Base-by-base conservation (phyloP, 30 jellyfish, hydroid and myxozoan species). In the Phacellophora camtschatica region DNA sequence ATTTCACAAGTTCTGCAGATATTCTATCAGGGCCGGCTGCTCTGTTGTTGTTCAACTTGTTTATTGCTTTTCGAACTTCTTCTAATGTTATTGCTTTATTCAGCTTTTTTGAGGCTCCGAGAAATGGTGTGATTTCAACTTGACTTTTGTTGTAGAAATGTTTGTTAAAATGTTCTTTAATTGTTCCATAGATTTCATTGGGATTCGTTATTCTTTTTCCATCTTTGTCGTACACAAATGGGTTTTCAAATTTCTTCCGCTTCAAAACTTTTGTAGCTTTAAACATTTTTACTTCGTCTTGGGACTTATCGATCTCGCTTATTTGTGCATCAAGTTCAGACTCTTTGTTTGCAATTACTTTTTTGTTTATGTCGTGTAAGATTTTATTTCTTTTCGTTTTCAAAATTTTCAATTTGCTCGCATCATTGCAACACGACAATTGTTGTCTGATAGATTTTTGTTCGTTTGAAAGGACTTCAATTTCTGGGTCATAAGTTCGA, bases 21-120 rank as follows among this genome's bases (percentile, higher is more conserved):
- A 36, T 55, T 7, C 34, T 75, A 27, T 75, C 68, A 36, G 28
- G 30, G 13, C 66, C 88, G 55, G 88, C 20, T 58, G 86, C 55
- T 49, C 51, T 72, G 61, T 48, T 72, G 32, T 46, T 72, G 29
- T 72, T 72, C 58, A 72, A 31, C 30, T 72, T 72, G 18, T 72
- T 50, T 48, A 72, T 49, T 42, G 79, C 31, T 43, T 30, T 78
- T 75, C 79, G n/a, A 54, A 53, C 79, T 75, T 75, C 88, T 75
- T 55, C 68, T 56, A 36, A 5, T 75, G 88, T 33, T 75, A 75
- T 75, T 75, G 55, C 79, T 75, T 34, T 75, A 29, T 61, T 77
- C 57, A 34, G 9, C 62, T 77, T 61, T 77, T 82, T 57, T 13
- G 80, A 80, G 66, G 41, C n/a, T 27, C 82, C 82, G 18, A 39